Conservation (phyloP, 2,113 vertebrate species). For the Panthera tigris region DNA sequence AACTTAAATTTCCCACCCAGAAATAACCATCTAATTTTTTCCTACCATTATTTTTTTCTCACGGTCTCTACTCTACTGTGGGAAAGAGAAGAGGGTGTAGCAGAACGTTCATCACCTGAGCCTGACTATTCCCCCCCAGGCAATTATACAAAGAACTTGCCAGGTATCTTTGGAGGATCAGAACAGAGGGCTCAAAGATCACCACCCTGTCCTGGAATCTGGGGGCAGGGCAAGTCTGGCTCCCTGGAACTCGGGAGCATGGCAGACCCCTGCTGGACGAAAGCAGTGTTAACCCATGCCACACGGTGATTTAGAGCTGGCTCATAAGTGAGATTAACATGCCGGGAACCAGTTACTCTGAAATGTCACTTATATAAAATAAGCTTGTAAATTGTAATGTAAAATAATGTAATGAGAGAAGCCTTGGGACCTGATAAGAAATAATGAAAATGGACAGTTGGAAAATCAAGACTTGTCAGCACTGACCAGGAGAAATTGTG, state of each 20-base stretch:
- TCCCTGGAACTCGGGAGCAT: neutral
- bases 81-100: neutral
- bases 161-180: neutral
- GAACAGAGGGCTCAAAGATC: neutral
- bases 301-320: neutral
- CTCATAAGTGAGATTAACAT: neutral
- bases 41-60: neutral
- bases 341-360: neutral
- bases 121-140: neutral
- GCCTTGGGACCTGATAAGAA: neutral
- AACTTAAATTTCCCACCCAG: neutral
- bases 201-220: neutral
- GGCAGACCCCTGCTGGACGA: neutral
- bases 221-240: rapidly evolving
- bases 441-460: neutral
- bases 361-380: constrained; percentile 44
- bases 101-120: neutral
- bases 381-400: constrained; percentile 32
- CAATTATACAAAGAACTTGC: neutral
- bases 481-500: neutral
- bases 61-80: neutral
- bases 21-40: neutral
- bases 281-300: neutral
- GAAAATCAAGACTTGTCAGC: neutral
- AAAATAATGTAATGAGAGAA: constrained; percentile 49